Conservation (phyloP, 2,797 vertebrate species). For the Rhincodon typus region DNA sequence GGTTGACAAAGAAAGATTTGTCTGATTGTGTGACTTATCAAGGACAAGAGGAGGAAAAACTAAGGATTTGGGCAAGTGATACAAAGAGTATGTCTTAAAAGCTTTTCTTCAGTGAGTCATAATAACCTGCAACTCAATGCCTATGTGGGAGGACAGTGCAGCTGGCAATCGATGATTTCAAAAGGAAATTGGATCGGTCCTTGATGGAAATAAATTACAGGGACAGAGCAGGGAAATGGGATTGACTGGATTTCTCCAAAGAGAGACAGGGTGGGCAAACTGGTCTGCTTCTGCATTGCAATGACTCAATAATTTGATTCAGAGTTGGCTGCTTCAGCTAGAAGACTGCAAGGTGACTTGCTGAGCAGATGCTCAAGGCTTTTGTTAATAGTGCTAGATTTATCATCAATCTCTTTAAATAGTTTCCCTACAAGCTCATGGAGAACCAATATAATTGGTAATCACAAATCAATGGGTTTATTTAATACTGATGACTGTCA, state of each 20-base stretch:
- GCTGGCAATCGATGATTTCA: not conserved
- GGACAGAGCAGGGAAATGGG: not conserved
- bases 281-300: not conserved
- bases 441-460: constrained; percentile 27
- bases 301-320: not conserved
- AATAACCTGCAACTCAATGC: not conserved
- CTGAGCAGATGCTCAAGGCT: constrained; percentile 28
- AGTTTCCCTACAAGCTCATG: not conserved
- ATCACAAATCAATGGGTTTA: constrained; percentile 36
- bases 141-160: not conserved
- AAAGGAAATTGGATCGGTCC: not conserved
- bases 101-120: not conserved
- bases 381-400: constrained; percentile 22
- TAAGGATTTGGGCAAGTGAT: not conserved
- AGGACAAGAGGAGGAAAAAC: not conserved
- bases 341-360: constrained; percentile 10
- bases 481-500: constrained; percentile 33
- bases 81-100: not conserved
- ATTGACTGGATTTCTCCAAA: not conserved
- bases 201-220: not conserved
- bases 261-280: not conserved
- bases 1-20: not conserved
- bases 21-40: not conserved
- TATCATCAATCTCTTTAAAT: constrained; percentile 29
- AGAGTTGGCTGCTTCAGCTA: not conserved